Evolutionary conservation across 2,797 vertebrate species (phyloP).

Genomic region (Vipera latastei): DNA sequence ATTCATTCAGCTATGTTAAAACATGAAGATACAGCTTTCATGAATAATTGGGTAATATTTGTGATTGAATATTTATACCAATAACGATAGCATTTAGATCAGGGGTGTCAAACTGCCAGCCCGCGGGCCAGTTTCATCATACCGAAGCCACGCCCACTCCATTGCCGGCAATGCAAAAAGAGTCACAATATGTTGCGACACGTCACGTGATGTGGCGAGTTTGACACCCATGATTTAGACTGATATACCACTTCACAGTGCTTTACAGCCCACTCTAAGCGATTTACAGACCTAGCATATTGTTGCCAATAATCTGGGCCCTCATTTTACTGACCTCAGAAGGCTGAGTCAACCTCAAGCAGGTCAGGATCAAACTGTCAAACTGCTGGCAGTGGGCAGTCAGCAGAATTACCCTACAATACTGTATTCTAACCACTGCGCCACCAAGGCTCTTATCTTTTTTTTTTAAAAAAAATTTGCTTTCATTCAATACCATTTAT

Average conservation of each 20-base stretch:
- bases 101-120: too few relatives aligned
- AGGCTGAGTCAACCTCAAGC: neutral
- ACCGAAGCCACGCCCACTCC: too few relatives aligned
- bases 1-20: neutral
- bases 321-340: neutral
- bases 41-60: neutral
- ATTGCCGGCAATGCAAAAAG: too few relatives aligned
- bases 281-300: neutral
- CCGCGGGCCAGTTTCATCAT: too few relatives aligned
- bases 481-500: neutral
- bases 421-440: neutral
- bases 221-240: too few relatives aligned
- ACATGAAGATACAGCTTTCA: neutral
- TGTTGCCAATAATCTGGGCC: neutral
- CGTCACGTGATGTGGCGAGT: too few relatives aligned
- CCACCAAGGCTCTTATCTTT: neutral
- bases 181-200: too few relatives aligned
- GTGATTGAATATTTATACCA: neutral
- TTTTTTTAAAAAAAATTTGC: neutral
- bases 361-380: neutral
- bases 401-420: neutral
- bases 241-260: too few relatives aligned
- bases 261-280: too few relatives aligned
- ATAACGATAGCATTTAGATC: neutral
- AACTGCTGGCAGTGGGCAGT: neutral